Base-by-base conservation (phyloP, 2,888 invertebrate species). In the Meteorus cinctellus region DNA sequence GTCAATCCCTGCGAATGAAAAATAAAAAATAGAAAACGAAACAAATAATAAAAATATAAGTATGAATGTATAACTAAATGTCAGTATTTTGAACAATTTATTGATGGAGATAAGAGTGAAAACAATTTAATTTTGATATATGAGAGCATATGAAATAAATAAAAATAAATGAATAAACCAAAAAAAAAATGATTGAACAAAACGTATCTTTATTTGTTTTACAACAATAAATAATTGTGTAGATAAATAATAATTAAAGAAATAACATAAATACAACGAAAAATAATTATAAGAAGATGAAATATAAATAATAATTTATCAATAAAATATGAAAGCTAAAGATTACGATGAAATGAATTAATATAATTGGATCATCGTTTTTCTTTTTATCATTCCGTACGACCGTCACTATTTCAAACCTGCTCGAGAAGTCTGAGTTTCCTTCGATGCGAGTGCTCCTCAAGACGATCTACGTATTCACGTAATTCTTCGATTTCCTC, bases 401-500 rank as follows among this genome's bases (percentile, higher is more conserved):
- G 59, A 55, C 55, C 19, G 19, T 55, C 55, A 55, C 10, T 76
- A 48, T 65, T 41, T 75, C 89, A 89, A 91, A 96, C 97, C 96
- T 97, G 97, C 92, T 97, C 96, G 87, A 97, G 93, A 86, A 97
- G 94, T 90, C 96, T 93, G 85, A 97, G 93, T 91, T 97, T 97
- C 90, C 97, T 92, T 86, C 96, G 92, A 90, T 97, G 96, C 84
- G 96, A 95, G 91, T 96, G 96, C 90, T 97, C 96, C 91, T 97
- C 97, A 82, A 97, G 93, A 82, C 97, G 93, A 90, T 97, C 97
- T 82, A 97, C 97, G 91, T 96, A 97, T 90, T 97, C 96, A 84
- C 97, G 92, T 89, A 97, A 91, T 90, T 97, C 97, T 89, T 97
- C 97, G 88, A 97, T 97, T 91, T 97, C 97, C 89, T 97, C 97